phyloP scores from a whole-genome alignment of 2,888 invertebrate genomes.

The Abscondita cerata region DNA sequence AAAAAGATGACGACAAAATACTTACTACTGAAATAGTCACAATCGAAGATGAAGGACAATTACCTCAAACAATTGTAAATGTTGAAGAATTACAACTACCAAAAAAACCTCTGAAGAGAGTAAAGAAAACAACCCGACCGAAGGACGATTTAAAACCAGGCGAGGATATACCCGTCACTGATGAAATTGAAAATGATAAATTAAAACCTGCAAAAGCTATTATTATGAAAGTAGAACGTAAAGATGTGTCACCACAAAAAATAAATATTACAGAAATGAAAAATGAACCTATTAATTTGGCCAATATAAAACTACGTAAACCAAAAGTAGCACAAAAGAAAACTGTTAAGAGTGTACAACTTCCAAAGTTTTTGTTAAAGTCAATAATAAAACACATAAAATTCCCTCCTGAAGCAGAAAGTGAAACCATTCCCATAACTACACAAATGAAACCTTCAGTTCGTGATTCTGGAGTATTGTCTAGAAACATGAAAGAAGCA shows the following conservation, averaged over 20 bases:
- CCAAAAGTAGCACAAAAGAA: conserved; percentile 52
- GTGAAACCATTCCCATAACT: conserved; percentile 51
- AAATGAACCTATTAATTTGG: conserved; percentile 64
- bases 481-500: conserved; percentile 61
- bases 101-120: neutral
- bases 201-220: neutral
- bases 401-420: conserved; percentile 58
- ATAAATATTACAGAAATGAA: conserved; percentile 63
- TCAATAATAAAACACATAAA: conserved; percentile 58
- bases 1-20: conserved; percentile 49
- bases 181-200: neutral
- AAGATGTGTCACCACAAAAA: neutral
- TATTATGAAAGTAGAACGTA: neutral
- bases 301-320: conserved; percentile 63
- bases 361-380: conserved; percentile 60
- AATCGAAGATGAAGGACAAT: conserved; percentile 56
- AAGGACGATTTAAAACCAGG: conserved; percentile 50
- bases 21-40: conserved; percentile 54
- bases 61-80: conserved; percentile 50
- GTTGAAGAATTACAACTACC: conserved; percentile 39
- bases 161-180: too few species aligned
- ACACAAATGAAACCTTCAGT: conserved; percentile 55
- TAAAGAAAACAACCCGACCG: neutral
- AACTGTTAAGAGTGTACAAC: conserved; percentile 50
- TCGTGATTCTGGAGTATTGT: conserved; percentile 59